These are phyloP conservation scores for Caenorhabditis virilis DNA, from an alignment of 2,888 invertebrate genomes.

Conservation along the genomic window DNA sequence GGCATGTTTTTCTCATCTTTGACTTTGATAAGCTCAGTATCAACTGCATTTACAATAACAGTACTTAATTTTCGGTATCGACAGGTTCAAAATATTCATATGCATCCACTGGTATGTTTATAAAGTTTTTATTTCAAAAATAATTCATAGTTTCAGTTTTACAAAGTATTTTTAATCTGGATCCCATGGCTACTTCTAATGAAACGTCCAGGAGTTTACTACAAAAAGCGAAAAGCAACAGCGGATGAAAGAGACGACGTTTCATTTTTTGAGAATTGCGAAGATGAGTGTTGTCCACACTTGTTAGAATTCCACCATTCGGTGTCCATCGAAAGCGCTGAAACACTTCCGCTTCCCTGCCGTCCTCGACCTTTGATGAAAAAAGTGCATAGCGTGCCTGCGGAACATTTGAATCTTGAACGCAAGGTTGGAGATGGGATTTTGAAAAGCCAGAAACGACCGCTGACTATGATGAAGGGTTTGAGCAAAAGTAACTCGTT, in stretches of 20 bases:
- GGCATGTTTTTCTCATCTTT: conserved; percentile 61
- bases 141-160: conserved; percentile 41
- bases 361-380: conserved; percentile 45
- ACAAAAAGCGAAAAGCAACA: conserved; percentile 34
- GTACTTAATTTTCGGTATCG: conserved; percentile 60
- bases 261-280: conserved; percentile 39
- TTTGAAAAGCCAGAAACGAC: conserved; percentile 34
- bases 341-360: conserved; percentile 31
- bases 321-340: conserved; percentile 41
- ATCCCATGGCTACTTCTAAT: conserved; percentile 61
- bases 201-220: conserved; percentile 52
- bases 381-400: conserved; percentile 52
- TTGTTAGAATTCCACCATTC: not conserved
- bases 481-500: conserved; percentile 35
- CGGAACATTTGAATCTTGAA: conserved; percentile 48
- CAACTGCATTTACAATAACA: conserved; percentile 60
- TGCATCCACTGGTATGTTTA: conserved; percentile 36
- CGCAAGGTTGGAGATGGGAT: conserved; percentile 62
- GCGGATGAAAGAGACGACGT: conserved; percentile 34
- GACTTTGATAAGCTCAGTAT: conserved; percentile 56
- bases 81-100: conserved; percentile 54
- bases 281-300: conserved; percentile 20
- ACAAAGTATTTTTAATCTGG: conserved; percentile 56
- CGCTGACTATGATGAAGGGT: conserved; percentile 22
- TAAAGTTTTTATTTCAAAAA: not conserved